These are phyloP conservation scores for Bettongia penicillata DNA, from an alignment of 2,113 vertebrate species.

Conservation along the genomic window DNA sequence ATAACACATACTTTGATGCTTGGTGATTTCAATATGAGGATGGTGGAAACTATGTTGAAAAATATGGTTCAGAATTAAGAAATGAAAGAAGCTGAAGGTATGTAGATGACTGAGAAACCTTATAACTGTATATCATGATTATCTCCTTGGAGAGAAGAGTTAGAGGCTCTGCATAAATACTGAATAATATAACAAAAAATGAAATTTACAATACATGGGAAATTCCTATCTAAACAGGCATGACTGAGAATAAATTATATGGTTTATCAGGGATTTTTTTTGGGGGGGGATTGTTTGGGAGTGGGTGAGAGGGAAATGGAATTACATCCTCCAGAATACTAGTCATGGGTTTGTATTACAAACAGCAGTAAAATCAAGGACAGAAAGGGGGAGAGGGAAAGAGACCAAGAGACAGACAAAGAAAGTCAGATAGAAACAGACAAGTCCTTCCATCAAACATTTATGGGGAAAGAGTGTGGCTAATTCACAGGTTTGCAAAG, in stretches of 20 bases:
- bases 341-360: neutral
- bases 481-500: neutral
- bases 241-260: neutral
- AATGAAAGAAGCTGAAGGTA: neutral
- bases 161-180: neutral
- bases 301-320: neutral
- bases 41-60: neutral
- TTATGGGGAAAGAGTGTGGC: neutral
- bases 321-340: neutral
- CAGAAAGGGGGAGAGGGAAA: too few species aligned
- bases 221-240: neutral
- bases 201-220: neutral
- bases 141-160: neutral
- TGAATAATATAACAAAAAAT: neutral
- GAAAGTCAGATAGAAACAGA: neutral
- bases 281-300: too few species aligned
- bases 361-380: neutral
- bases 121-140: neutral
- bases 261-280: neutral
- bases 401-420: too few species aligned
- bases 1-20: neutral
- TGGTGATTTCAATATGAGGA: neutral
- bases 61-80: neutral
- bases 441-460: neutral
- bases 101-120: neutral